Evolutionary conservation across 2,888 invertebrate species (phyloP).

Genomic region (Malthinus seriepunctatus): DNA sequence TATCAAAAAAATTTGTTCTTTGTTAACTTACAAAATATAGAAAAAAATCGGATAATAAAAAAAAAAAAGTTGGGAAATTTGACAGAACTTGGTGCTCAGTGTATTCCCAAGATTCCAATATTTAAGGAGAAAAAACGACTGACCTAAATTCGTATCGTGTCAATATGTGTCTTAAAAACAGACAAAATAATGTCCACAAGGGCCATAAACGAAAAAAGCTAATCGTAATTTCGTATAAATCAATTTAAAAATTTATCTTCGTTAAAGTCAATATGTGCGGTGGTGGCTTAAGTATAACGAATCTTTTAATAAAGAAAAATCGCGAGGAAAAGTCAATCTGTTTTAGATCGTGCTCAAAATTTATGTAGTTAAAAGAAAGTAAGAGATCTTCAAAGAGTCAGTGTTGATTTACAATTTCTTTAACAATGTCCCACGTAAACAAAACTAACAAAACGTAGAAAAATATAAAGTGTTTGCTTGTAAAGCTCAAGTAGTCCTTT

Average conservation of each 20-base stretch:
- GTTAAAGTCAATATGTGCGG: too few relatives aligned
- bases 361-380: constrained; percentile 5
- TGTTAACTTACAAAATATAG: not conserved
- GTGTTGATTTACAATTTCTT: constrained; percentile 17
- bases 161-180: too few relatives aligned
- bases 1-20: not conserved
- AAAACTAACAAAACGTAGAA: constrained; percentile 10
- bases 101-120: too few relatives aligned
- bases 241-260: too few relatives aligned
- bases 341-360: not conserved
- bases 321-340: not conserved
- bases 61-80: too few relatives aligned
- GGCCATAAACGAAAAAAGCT: too few relatives aligned
- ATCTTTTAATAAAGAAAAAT: not conserved
- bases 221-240: too few relatives aligned
- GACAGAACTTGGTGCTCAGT: too few relatives aligned
- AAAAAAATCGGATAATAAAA: not conserved
- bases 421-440: constrained; percentile 4
- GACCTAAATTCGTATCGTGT: too few relatives aligned
- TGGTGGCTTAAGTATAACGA: too few relatives aligned
- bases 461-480: constrained; percentile 3
- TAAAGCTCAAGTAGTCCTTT: not conserved
- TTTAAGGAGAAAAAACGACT: too few relatives aligned
- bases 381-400: constrained; percentile 3
- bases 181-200: too few relatives aligned